phyloP scores from a whole-genome alignment of 2,113 vertebrate species.

The Trematomus loennbergii region DNA sequence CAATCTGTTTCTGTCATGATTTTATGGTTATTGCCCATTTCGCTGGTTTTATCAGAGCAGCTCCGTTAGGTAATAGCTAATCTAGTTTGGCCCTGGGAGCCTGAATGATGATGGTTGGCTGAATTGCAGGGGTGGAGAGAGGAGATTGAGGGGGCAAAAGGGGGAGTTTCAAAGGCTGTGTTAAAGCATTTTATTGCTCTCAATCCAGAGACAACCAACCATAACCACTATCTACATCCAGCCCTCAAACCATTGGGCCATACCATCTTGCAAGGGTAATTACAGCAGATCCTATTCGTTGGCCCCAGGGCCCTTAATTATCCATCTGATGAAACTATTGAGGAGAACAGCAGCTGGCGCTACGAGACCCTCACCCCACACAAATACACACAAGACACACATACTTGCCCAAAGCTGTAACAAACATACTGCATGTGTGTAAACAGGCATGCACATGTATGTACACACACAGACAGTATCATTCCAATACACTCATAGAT shows the following conservation, averaged over 20 bases:
- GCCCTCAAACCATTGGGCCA: conserved; percentile 52
- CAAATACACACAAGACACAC: background rate
- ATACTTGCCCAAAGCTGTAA: conserved; percentile 13
- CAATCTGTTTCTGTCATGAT: conserved; percentile 49
- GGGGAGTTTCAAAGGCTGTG: conserved; percentile 41
- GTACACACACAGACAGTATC: background rate
- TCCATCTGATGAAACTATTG: conserved; percentile 54
- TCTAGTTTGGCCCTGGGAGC: conserved; percentile 51
- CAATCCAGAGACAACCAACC: conserved; percentile 65
- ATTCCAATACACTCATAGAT: background rate
- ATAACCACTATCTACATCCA: conserved; percentile 62
- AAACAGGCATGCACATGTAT: conserved; percentile 6
- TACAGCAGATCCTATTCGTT: conserved; percentile 69
- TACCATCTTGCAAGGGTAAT: conserved; percentile 70
- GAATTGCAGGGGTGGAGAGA: conserved; percentile 56
- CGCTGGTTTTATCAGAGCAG: conserved; percentile 57
- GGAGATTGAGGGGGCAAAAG: conserved; percentile 35
- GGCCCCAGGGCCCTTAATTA: conserved; percentile 71
- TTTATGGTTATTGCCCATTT: conserved; percentile 67
- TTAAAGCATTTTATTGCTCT: conserved; percentile 70
- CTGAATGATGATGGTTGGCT: conserved; percentile 20
- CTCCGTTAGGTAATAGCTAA: conserved; percentile 60
- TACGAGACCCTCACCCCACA: conserved; percentile 13
- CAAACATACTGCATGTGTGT: background rate
- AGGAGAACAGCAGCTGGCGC: conserved; percentile 54